Percentiles rank a stretch among this genome's conserved stretches.
phyloP scores from a whole-genome alignment of 2,888 invertebrate species.

The Drosophila hawaiiensis region DNA sequence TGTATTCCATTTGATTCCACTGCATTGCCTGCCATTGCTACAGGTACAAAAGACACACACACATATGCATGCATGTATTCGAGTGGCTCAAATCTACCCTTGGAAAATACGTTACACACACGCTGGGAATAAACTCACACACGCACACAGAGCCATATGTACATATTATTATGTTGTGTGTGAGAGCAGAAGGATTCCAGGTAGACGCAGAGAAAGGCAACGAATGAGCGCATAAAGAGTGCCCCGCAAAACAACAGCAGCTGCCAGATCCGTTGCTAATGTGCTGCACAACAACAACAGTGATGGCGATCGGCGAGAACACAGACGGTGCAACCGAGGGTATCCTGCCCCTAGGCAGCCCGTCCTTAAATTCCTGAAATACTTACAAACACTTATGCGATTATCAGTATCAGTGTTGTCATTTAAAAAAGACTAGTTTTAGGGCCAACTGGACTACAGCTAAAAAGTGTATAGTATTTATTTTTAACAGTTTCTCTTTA shows the following conservation, averaged over 20 bases:
- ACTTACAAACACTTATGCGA: slow-evolving; percentile 1
- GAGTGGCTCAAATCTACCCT: slow-evolving; percentile 58
- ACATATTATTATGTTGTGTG: not conserved
- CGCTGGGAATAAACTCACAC: slow-evolving; percentile 32
- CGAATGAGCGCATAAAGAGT: slow-evolving; percentile 26
- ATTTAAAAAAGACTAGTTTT: not conserved
- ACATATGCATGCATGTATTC: slow-evolving; percentile 6
- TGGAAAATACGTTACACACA: slow-evolving; percentile 60
- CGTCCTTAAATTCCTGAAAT: slow-evolving; percentile 54
- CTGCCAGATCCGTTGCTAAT: slow-evolving; percentile 50
- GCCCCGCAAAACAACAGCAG: slow-evolving; percentile 30
- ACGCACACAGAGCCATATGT: not conserved
- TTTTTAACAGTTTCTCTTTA: not conserved
- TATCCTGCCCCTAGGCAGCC: slow-evolving; percentile 26
- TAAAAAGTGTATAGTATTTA: not conserved
- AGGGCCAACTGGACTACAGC: not conserved
- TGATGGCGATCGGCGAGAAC: not conserved
- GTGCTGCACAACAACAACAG: not conserved
- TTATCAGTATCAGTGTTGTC: slow-evolving; percentile 5
- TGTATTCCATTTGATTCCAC: slow-evolving; percentile 41
- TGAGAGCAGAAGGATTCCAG: slow-evolving; percentile 43
- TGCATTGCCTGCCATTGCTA: slow-evolving; percentile 41
- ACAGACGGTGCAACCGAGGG: slow-evolving; percentile 39
- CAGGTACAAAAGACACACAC: slow-evolving; percentile 48
- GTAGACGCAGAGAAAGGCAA: slow-evolving; percentile 47